Conservation (phyloP, 2,113 vertebrate genomes). For the Ranitomeya variabilis region DNA sequence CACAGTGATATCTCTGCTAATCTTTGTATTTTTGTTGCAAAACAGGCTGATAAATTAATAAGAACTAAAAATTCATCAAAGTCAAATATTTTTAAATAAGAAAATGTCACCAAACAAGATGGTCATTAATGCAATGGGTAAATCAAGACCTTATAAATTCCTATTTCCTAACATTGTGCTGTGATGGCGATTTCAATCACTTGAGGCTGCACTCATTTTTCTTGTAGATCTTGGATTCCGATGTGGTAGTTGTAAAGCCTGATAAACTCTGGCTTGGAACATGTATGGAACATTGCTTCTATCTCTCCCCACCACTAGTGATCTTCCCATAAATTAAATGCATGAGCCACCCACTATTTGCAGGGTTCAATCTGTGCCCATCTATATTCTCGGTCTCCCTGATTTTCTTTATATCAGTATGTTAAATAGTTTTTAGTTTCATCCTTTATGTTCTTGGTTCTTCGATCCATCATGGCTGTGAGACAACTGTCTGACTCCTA, state of each 20-base stretch:
- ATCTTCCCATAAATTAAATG: background rate
- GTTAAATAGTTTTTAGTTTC: background rate
- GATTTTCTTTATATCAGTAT: background rate
- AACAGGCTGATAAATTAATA: no score
- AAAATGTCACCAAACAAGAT: background rate
- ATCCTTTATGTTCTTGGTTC: background rate
- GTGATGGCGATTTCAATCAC: no score
- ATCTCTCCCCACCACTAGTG: background rate
- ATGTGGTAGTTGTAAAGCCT: background rate
- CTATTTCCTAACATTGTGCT: background rate
- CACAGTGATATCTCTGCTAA: no score
- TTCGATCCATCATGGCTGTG: background rate
- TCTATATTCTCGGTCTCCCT: background rate
- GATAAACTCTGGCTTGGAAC: background rate
- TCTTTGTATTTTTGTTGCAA: no score
- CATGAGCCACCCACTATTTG: background rate
- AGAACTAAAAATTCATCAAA: no score
- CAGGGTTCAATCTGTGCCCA: background rate
- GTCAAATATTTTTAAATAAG: no score
- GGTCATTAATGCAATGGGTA: background rate
- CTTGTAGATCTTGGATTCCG: background rate
- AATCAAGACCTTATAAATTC: background rate
- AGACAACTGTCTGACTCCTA: background rate
- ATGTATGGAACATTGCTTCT: background rate
- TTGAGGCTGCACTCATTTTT: background rate